phyloP scores from a whole-genome alignment of 2,797 vertebrate species.

The Pampus argenteus region DNA sequence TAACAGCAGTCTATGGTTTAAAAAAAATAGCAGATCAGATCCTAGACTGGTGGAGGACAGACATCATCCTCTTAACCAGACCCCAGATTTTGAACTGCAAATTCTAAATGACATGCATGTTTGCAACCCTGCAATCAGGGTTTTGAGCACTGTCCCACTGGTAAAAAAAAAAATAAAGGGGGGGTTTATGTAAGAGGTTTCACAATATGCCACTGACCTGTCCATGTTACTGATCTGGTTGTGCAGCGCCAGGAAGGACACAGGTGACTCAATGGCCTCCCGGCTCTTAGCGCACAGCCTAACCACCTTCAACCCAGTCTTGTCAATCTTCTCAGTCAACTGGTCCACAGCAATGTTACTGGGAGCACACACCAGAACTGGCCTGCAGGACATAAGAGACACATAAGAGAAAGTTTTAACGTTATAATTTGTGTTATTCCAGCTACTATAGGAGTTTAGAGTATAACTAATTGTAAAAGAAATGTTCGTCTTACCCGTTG shows the following conservation, averaged over 20 bases:
- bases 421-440: background rate
- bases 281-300: conserved; percentile 97
- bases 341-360: conserved; percentile 99
- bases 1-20: background rate
- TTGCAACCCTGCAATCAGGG: background rate
- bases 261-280: conserved; percentile 97
- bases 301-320: conserved; percentile 97
- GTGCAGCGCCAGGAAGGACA: conserved; percentile 97
- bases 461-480: background rate
- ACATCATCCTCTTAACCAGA: too few relatives aligned
- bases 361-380: conserved; percentile 96
- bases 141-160: too few relatives aligned
- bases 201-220: conserved; percentile 83
- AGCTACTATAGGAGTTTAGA: background rate
- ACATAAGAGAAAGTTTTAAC: background rate
- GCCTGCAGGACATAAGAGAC: conserved; percentile 81
- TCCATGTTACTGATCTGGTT: conserved; percentile 99
- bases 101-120: background rate
- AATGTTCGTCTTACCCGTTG: conserved; percentile 87
- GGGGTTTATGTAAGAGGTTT: background rate
- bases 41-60: too few relatives aligned
- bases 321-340: conserved; percentile 98
- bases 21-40: background rate
- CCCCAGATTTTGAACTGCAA: background rate
- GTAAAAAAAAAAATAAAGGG: too few relatives aligned